Evolutionary conservation across 2,797 vertebrate genomes (phyloP).

Genomic region (Columba guinea): DNA sequence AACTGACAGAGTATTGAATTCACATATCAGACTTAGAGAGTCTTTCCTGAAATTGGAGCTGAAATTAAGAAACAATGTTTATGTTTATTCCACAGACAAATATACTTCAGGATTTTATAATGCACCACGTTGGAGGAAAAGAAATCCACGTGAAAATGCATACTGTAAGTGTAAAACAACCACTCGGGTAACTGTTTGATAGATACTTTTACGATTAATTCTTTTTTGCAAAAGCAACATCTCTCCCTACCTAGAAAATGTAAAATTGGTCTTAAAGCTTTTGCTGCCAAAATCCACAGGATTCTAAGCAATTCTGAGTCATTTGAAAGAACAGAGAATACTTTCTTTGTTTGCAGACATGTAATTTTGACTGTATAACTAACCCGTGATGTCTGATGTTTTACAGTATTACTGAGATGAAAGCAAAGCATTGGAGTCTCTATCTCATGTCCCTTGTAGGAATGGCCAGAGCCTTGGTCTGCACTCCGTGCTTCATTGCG

Average conservation of each 20-base stretch:
- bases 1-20: no score
- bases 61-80: background rate
- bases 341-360: background rate
- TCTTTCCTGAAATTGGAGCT: no score
- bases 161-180: conserved; percentile 67
- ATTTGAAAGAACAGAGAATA: background rate
- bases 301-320: background rate
- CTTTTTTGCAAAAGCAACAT: background rate
- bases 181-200: conserved; percentile 61
- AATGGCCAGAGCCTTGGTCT: background rate
- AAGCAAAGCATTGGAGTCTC: background rate
- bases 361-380: no score
- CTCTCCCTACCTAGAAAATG: background rate
- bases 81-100: conserved; percentile 59
- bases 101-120: conserved; percentile 47
- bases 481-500: background rate
- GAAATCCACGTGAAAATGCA: conserved; percentile 62
- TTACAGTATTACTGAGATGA: background rate
- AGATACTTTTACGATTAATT: background rate
- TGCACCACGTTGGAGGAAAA: conserved; percentile 65
- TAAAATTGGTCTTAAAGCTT: background rate
- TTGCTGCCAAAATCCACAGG: background rate
- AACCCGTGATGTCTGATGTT: no score
- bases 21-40: no score
- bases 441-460: accelerated